Evolutionary conservation across 2,113 vertebrate genomes (phyloP).

Genomic region (Thamnophis sirtalis): DNA sequence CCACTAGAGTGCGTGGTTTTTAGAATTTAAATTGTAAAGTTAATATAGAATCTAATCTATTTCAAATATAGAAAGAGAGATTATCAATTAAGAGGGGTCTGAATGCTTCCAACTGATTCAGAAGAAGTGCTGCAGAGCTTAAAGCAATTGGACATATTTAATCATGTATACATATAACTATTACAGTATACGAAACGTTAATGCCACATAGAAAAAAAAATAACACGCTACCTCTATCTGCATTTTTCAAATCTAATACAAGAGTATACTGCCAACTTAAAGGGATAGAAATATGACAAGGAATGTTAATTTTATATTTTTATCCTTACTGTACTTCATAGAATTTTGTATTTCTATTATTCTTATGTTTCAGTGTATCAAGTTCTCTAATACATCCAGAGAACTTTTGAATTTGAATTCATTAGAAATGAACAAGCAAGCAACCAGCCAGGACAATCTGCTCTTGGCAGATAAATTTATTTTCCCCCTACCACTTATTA

Average conservation of each 20-base stretch:
- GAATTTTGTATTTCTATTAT: neutral
- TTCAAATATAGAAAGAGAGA: too few relatives aligned
- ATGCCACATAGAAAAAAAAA: neutral
- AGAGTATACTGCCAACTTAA: neutral
- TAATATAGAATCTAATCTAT: neutral
- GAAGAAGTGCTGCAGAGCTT: neutral
- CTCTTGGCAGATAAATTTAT: neutral
- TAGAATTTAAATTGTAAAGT: neutral
- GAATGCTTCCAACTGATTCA: neutral
- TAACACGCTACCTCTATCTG: neutral
- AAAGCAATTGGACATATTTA: neutral
- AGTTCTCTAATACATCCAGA: neutral
- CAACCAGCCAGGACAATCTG: neutral
- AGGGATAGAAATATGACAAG: neutral
- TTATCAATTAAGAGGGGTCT: neutral
- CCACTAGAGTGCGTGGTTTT: neutral
- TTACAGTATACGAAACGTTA: neutral
- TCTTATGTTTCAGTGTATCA: neutral
- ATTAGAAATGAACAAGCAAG: neutral
- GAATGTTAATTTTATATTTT: neutral
- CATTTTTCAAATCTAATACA: neutral
- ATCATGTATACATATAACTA: neutral
- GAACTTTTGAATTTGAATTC: neutral
- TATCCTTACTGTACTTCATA: neutral
- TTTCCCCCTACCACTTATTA: neutral